Evolutionary conservation across 2,888 invertebrate species (phyloP).

Genomic region (Neuroscelio doddi): DNA sequence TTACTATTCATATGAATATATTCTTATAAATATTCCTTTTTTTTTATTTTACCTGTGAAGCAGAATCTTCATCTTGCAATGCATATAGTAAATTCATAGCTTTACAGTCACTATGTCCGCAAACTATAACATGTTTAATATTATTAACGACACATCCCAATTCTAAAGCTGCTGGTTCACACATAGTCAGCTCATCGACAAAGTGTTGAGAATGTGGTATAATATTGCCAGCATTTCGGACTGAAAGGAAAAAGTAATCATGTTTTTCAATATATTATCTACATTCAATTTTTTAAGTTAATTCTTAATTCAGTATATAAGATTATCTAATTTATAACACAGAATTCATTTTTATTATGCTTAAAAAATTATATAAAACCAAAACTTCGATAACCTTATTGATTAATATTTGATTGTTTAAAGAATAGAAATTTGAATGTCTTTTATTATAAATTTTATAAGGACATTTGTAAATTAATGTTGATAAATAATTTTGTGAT

Average conservation of each 20-base stretch:
- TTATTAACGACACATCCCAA: constrained; percentile 93
- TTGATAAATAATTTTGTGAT: constrained; percentile 15
- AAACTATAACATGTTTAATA: constrained; percentile 93
- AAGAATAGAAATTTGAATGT: no score
- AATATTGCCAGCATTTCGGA: constrained; percentile 96
- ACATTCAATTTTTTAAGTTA: no score
- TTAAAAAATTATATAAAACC: no score
- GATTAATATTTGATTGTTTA: constrained; percentile 10
- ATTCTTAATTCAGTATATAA: no score
- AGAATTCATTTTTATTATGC: no score
- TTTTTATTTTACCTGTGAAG: constrained; percentile 75
- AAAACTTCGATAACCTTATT: no score
- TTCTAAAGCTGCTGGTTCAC: constrained; percentile 96
- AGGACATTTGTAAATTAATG: constrained; percentile 8
- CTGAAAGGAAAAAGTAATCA: constrained; percentile 75
- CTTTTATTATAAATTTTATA: neutral
- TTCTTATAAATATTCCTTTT: no score
- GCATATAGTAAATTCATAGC: constrained; percentile 95
- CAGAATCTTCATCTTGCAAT: constrained; percentile 84
- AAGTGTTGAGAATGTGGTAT: constrained; percentile 94
- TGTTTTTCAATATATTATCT: neutral
- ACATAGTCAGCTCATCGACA: constrained; percentile 88
- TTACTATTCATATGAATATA: no score
- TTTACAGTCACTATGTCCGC: constrained; percentile 98
- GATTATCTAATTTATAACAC: no score